These are phyloP conservation scores for Chionis minor DNA, from an alignment of 2,113 vertebrate species.

Conservation along the genomic window DNA sequence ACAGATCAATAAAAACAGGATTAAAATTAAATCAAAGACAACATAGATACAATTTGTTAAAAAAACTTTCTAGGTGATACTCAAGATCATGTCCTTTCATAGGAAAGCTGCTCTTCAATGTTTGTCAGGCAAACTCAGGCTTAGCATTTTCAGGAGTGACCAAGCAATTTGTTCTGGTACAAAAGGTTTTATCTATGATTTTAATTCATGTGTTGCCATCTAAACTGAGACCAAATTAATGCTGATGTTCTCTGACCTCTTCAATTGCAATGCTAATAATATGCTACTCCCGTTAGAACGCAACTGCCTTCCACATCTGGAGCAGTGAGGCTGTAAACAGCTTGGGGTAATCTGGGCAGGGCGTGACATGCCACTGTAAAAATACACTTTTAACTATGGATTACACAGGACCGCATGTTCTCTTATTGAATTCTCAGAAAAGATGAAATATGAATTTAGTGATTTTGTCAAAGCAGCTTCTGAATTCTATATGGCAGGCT, in stretches of 20 bases:
- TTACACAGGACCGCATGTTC: background rate
- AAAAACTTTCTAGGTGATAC: background rate
- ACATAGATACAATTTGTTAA: background rate
- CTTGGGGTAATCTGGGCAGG: background rate
- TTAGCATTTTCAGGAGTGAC: background rate
- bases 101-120: background rate
- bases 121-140: background rate
- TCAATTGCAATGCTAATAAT: background rate
- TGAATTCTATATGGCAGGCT: background rate
- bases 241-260: background rate
- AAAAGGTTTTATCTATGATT: background rate
- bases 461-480: background rate
- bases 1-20: background rate
- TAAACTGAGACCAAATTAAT: background rate
- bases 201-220: background rate
- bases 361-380: background rate
- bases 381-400: background rate
- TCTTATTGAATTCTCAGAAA: background rate
- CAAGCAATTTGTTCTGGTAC: background rate
- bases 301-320: background rate
- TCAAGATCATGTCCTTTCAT: background rate
- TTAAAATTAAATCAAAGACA: background rate
- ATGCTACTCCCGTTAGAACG: background rate
- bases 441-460: background rate
- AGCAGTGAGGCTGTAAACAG: background rate